Conservation (phyloP, 2,797 vertebrate genomes). For the Sciaenops ocellatus region DNA sequence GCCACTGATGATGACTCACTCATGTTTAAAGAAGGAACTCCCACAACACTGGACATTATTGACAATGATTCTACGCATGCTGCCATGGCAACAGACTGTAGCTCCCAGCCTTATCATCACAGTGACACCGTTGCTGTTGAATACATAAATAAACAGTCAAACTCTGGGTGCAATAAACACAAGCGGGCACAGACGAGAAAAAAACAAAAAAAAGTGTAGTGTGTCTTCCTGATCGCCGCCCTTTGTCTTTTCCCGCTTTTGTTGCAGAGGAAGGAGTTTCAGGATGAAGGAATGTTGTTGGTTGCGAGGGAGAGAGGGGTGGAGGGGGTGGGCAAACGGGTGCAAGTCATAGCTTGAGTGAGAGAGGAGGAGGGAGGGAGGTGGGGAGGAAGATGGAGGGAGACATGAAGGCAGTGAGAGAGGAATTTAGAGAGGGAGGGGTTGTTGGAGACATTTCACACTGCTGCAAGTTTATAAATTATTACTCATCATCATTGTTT, state of each 20-base stretch:
- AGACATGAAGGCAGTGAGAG: conserved; percentile 8
- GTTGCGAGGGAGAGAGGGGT: conserved; percentile 55
- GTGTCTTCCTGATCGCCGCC: conserved; percentile 53
- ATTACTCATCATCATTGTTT: conserved; percentile 21
- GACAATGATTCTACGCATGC: conserved; percentile 47
- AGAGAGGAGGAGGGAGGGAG: conserved; percentile 46
- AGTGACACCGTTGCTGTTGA: conserved; percentile 36
- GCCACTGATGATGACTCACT: conserved; percentile 70
- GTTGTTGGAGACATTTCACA: conserved; percentile 39
- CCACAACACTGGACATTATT: conserved; percentile 62
- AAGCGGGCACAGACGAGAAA: not conserved
- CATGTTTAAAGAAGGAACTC: conserved; percentile 63
- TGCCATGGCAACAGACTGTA: conserved; percentile 74
- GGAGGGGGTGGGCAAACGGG: conserved; percentile 40
- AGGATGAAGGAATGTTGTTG: conserved; percentile 75
- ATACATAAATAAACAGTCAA: conserved; percentile 26
- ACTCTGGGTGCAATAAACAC: not conserved
- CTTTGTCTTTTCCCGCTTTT: conserved; percentile 67
- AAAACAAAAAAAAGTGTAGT: not conserved
- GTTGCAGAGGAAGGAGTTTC: conserved; percentile 66
- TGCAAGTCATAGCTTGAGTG: conserved; percentile 72
- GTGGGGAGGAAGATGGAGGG: conserved; percentile 8
- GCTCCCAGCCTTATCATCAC: conserved; percentile 16
- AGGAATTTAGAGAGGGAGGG: not conserved
- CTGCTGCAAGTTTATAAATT: conserved; percentile 30